Evolutionary conservation across 2,113 vertebrate species (phyloP).

Genomic region (Lepus europaeus): DNA sequence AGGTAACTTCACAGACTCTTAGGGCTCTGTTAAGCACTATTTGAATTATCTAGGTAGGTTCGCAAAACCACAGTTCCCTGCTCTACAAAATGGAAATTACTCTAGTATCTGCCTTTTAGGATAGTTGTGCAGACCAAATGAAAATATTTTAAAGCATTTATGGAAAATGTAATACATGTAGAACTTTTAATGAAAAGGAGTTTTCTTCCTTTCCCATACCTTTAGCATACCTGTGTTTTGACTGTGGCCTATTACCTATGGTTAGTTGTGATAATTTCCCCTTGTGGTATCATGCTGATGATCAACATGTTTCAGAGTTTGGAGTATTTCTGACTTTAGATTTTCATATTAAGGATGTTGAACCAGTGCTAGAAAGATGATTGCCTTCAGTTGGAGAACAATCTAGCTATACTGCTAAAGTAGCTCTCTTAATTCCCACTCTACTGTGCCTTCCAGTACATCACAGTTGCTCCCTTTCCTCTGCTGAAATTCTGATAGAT

Average conservation of each 20-base stretch:
- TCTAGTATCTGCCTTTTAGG: not conserved
- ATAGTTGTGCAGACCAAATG: slow-evolving; percentile 12
- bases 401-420: not conserved
- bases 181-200: not conserved
- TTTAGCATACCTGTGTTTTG: not conserved
- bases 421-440: not conserved
- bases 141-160: slow-evolving; percentile 22
- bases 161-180: not conserved
- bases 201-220: not conserved
- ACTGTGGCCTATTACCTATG: not conserved
- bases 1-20: not conserved
- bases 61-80: slow-evolving; percentile 2
- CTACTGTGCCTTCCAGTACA: not conserved
- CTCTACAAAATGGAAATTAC: not conserved
- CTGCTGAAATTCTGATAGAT: not conserved
- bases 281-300: not conserved
- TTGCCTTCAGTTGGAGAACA: not conserved
- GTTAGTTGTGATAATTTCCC: not conserved
- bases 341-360: not conserved
- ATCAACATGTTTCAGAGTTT: not conserved
- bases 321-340: not conserved
- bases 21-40: not conserved
- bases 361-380: not conserved
- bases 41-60: slow-evolving; percentile 8
- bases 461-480: not conserved